Percentiles rank a stretch among this genome's conserved stretches.
Conservation (phyloP, 2,888 invertebrate species). For the Julus scanicus region DNA sequence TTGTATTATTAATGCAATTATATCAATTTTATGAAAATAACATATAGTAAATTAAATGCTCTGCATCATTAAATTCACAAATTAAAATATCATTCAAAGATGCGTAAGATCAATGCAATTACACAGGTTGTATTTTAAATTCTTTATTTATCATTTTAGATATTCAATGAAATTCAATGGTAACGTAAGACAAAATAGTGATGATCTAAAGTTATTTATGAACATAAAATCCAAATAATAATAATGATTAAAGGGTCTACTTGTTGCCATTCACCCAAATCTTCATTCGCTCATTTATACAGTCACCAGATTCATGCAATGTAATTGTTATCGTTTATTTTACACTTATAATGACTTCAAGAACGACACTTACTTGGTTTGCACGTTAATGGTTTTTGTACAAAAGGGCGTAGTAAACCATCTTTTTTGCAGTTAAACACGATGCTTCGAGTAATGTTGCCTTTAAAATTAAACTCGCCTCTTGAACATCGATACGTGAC, state of each 20-base stretch:
- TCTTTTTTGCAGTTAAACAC: background rate
- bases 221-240: background rate
- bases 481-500: background rate
- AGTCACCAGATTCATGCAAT: background rate
- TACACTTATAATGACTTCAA: background rate
- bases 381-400: background rate
- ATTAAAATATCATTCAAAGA: too few relatives aligned
- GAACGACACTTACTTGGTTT: background rate
- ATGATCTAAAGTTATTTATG: background rate
- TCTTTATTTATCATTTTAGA: too few relatives aligned
- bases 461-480: background rate
- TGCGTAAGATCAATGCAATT: too few relatives aligned
- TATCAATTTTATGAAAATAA: too few relatives aligned
- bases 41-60: too few relatives aligned
- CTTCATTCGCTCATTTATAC: constrained; percentile 20
- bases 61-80: too few relatives aligned
- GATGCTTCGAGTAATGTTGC: background rate
- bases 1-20: too few relatives aligned
- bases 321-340: background rate
- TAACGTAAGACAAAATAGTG: too few relatives aligned
- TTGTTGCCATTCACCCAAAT: background rate
- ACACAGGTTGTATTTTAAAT: too few relatives aligned
- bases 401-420: background rate
- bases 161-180: too few relatives aligned
- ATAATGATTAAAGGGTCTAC: background rate